These are phyloP conservation scores for Drosophila melanogaster DNA, from an alignment of 1,140 invertebrate genomes.

Conservation along the genomic window Release_6_plus_ISO1_MT NC_004354.4:13145501-13146000, in stretches of 20 bases:
- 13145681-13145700: constrained; percentile 10
- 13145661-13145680: constrained; percentile 41
- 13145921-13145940: constrained; percentile 48
- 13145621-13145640: no score
- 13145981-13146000: constrained; percentile 16
- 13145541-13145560: constrained; percentile 18
- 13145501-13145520: constrained; percentile 32
- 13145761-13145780: constrained; percentile 19
- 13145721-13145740: constrained; percentile 34
- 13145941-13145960: constrained; percentile 15
- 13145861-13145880: constrained; percentile 68
- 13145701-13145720: constrained; percentile 30
- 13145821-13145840: background rate
- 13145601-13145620: background rate
- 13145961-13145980: constrained; percentile 22
- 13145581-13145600: constrained; percentile 20
- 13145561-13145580: constrained; percentile 9
- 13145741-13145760: constrained; percentile 34
- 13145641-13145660: background rate
- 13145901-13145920: constrained; percentile 80
- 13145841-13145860: background rate
- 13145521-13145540: constrained; percentile 5
- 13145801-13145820: constrained; percentile 56
- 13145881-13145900: constrained; percentile 35
- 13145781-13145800: constrained; percentile 60